Evolutionary conservation across 2,113 vertebrate species (phyloP).

Genomic region (Herpailurus yagouaroundi): DNA sequence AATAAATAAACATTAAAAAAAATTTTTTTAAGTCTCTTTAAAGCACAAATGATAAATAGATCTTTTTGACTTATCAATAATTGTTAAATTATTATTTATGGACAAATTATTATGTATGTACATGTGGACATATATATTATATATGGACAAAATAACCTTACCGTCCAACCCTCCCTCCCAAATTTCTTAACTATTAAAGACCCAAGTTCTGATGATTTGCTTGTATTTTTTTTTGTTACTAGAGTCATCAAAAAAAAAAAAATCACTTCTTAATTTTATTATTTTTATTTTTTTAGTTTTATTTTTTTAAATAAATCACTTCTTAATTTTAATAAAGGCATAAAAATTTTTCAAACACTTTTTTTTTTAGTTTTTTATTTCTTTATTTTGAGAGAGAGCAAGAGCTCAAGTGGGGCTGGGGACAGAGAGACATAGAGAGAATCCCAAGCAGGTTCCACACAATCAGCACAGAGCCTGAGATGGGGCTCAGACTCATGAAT

Average conservation of each 20-base stretch:
- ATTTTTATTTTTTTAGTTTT: no score
- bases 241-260: not conserved
- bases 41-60: not conserved
- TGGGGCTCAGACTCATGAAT: no score
- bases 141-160: not conserved
- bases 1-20: no score
- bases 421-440: no score
- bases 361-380: no score
- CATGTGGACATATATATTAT: no score
- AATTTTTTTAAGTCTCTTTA: not conserved
- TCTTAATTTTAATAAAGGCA: not conserved
- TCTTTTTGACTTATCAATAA: slow-evolving; percentile 5
- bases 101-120: no score
- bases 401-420: no score
- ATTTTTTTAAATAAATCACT: not conserved
- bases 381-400: no score
- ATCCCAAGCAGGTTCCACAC: no score
- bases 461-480: no score
- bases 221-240: not conserved
- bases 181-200: not conserved
- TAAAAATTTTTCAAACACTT: no score
- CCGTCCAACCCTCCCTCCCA: not conserved
- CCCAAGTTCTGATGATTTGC: not conserved
- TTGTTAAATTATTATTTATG: not conserved
- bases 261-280: not conserved